Percentiles rank a stretch among this genome's conserved stretches.
Conservation (phyloP, 1,140 invertebrate genomes). For the Pseudomyrmex pallidus region DNA sequence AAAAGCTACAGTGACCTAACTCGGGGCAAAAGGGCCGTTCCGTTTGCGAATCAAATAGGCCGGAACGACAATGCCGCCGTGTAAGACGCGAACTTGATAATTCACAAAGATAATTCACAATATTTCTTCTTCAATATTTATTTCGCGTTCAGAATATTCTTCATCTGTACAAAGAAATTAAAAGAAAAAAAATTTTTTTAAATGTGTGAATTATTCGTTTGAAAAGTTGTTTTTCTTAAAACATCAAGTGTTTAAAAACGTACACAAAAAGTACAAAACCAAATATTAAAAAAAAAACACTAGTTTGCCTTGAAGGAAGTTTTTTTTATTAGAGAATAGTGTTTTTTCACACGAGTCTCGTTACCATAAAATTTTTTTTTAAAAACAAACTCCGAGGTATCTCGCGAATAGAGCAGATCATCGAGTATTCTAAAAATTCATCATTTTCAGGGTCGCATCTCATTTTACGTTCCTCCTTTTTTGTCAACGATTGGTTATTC, state of each 20-base stretch:
- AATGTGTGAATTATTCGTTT: not conserved
- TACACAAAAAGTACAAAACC: too few relatives aligned
- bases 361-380: not conserved
- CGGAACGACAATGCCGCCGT: conserved; percentile 51
- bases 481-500: conserved; percentile 7
- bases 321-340: not conserved
- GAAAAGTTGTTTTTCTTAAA: not conserved
- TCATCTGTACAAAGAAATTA: not conserved
- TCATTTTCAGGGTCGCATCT: conserved; percentile 41
- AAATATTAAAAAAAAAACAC: not conserved
- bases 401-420: not conserved
- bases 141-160: not conserved
- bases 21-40: conserved; percentile 49
- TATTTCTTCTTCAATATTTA: conserved; percentile 14
- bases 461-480: conserved; percentile 13
- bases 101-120: conserved; percentile 44
- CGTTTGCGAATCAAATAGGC: conserved; percentile 73
- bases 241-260: too few relatives aligned
- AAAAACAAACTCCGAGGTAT: not conserved
- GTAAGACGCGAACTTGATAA: conserved; percentile 39
- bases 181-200: not conserved
- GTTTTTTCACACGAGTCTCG: not conserved
- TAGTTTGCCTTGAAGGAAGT: not conserved
- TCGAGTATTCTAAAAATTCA: conserved; percentile 37
- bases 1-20: conserved; percentile 56